Evolutionary conservation across 2,113 vertebrate species (phyloP).

Genomic region (Trichomycterus rosablanca): DNA sequence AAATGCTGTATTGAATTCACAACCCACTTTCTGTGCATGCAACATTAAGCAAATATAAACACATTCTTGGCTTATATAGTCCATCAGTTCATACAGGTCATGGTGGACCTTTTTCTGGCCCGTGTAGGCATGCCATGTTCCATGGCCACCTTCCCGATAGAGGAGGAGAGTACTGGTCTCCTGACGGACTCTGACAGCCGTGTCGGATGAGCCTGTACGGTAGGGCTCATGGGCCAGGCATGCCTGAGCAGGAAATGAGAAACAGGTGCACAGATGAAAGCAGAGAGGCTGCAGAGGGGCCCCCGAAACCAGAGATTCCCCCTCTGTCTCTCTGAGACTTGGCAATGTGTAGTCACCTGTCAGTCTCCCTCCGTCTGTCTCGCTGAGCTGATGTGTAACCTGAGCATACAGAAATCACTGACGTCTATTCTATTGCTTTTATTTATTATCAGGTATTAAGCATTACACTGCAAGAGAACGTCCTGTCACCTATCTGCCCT

Average conservation of each 20-base stretch:
- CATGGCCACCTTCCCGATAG: slow-evolving; percentile 5
- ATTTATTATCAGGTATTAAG: slow-evolving; percentile 27
- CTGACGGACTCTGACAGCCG: slow-evolving; percentile 47
- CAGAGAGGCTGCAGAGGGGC: slow-evolving; percentile 39
- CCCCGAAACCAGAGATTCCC: slow-evolving; percentile 34
- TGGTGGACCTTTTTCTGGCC: slow-evolving; percentile 1
- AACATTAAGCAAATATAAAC: too few relatives aligned
- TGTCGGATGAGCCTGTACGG: slow-evolving; percentile 28
- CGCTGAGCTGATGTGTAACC: slow-evolving; percentile 33
- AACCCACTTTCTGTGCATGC: too few relatives aligned
- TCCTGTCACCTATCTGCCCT: slow-evolving; percentile 31
- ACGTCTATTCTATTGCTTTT: slow-evolving; percentile 21
- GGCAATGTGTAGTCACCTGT: slow-evolving; percentile 40
- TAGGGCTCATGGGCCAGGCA: slow-evolving; percentile 23
- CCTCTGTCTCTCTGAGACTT: slow-evolving; percentile 16
- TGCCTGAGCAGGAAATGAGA: slow-evolving; percentile 47
- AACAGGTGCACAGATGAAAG: slow-evolving; percentile 54
- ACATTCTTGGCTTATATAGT: too few relatives aligned
- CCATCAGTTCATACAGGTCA: not conserved
- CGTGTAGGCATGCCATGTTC: slow-evolving; percentile 10
- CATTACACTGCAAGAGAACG: slow-evolving; percentile 21
- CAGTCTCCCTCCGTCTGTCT: slow-evolving; percentile 30
- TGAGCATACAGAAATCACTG: slow-evolving; percentile 29
- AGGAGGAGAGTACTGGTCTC: slow-evolving; percentile 24
- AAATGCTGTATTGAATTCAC: too few relatives aligned